Conservation (phyloP, 2,888 invertebrate species). For the Dasysyrphus tricinctus region DNA sequence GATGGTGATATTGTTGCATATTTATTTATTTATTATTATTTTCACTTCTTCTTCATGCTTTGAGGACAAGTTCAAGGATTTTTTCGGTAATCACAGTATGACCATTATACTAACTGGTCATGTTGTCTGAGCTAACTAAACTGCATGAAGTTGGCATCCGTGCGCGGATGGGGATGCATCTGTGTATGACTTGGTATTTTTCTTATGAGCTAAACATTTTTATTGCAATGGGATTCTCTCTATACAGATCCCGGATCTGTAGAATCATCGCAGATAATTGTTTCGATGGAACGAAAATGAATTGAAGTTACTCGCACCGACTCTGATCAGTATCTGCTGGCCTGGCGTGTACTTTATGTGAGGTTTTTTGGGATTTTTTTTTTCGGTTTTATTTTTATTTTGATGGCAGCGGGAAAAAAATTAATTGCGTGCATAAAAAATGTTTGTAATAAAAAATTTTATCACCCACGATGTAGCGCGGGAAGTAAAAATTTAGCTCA, state of each 20-base stretch:
- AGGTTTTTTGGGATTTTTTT: conserved; percentile 41
- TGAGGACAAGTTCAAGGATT: conserved; percentile 75
- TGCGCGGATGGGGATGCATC: conserved; percentile 25
- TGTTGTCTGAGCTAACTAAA: conserved; percentile 19
- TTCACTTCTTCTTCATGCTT: conserved; percentile 18
- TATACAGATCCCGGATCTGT: conserved; percentile 6
- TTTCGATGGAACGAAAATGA: conserved; percentile 71
- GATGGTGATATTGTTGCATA: conserved; percentile 71
- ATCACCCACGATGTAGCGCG: conserved; percentile 71
- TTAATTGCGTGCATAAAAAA: conserved; percentile 71
- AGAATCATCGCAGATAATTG: conserved; percentile 72
- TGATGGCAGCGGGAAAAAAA: conserved; percentile 43
- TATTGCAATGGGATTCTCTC: conserved; percentile 1
- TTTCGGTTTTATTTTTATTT: conserved; percentile 16
- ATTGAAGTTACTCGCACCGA: conserved; percentile 62
- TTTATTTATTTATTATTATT: conserved; percentile 54
- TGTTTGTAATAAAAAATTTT: conserved; percentile 68
- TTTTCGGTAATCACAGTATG: conserved; percentile 63
- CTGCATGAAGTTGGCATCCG: neutral
- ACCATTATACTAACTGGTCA: conserved; percentile 53
- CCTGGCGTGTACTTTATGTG: conserved; percentile 66
- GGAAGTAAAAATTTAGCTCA: neutral
- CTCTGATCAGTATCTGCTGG: conserved; percentile 64
- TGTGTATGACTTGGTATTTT: conserved; percentile 59
- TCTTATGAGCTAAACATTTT: neutral